phyloP scores from a whole-genome alignment of 2,113 vertebrate species.

The Physeter macrocephalus region DNA sequence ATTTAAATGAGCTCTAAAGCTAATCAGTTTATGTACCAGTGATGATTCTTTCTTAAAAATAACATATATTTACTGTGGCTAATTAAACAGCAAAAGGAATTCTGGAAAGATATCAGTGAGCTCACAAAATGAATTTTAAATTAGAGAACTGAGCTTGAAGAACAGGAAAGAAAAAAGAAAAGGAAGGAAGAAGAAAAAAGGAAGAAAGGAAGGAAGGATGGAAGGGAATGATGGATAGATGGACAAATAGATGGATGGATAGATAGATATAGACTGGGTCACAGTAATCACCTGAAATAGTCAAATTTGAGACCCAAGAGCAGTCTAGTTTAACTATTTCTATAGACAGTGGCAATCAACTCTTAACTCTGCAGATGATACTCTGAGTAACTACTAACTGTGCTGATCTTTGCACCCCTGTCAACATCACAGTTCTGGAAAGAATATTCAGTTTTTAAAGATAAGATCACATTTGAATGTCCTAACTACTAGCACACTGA shows the following conservation, averaged over 20 bases:
- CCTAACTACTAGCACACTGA: neutral
- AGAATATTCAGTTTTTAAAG: neutral
- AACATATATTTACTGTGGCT: neutral
- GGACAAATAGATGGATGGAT: neutral
- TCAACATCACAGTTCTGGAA: neutral
- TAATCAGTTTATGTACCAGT: neutral
- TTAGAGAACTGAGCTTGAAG: neutral
- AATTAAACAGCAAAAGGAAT: neutral
- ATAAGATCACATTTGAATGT: neutral
- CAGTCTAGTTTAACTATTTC: neutral
- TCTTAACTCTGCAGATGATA: fast-evolving
- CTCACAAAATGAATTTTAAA: neutral
- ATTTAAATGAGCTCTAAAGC: neutral
- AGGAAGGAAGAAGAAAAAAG: fast-evolving
- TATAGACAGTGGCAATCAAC: fast-evolving
- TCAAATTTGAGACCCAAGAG: too few species aligned
- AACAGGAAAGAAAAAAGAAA: neutral
- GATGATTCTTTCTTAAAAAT: neutral
- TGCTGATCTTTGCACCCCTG: neutral
- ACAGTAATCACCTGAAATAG: neutral
- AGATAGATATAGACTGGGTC: neutral
- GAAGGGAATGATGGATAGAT: neutral
- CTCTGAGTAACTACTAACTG: neutral
- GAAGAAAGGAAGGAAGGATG: fast-evolving
- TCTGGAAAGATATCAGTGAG: neutral